phyloP scores from a whole-genome alignment of 2,797 vertebrate genomes.

The Anableps anableps region DNA sequence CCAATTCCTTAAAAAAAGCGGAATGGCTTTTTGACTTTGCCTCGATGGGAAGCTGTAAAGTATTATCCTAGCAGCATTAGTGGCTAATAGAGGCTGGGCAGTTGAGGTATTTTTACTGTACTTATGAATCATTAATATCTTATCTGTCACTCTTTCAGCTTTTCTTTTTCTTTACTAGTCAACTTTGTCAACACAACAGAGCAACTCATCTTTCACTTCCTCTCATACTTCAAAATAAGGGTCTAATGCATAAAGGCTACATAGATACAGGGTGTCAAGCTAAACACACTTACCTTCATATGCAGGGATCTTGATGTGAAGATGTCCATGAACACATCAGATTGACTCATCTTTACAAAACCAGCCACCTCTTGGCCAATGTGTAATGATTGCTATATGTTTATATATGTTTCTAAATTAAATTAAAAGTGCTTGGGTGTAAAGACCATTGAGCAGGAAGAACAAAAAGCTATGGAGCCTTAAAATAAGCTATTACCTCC shows the following conservation, averaged over 20 bases:
- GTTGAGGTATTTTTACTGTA: neutral
- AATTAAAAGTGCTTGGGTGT: conserved; percentile 39
- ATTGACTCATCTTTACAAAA: neutral
- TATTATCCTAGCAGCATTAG: neutral
- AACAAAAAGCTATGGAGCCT: conserved; percentile 54
- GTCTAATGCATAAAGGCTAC: neutral
- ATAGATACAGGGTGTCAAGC: neutral
- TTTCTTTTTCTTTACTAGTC: neutral
- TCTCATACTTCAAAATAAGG: neutral
- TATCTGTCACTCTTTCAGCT: neutral
- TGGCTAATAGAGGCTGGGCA: neutral
- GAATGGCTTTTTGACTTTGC: neutral
- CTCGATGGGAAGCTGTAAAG: neutral
- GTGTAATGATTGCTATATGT: conserved; percentile 15
- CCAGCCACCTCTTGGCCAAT: conserved; percentile 9
- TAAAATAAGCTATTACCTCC: conserved; percentile 70
- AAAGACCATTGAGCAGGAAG: conserved; percentile 42
- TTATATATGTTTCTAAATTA: conserved; percentile 21
- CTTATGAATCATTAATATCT: neutral
- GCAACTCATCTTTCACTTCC: neutral
- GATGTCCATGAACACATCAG: neutral
- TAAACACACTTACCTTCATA: neutral
- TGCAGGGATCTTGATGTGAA: too few species aligned
- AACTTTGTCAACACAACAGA: neutral
- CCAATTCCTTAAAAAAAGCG: neutral